A percentile compares a stretch with the other conserved stretches of the same genome.
Evolutionary conservation across 2,888 invertebrate genomes (phyloP).

Genomic region (Yponomeuta malinellus): DNA sequence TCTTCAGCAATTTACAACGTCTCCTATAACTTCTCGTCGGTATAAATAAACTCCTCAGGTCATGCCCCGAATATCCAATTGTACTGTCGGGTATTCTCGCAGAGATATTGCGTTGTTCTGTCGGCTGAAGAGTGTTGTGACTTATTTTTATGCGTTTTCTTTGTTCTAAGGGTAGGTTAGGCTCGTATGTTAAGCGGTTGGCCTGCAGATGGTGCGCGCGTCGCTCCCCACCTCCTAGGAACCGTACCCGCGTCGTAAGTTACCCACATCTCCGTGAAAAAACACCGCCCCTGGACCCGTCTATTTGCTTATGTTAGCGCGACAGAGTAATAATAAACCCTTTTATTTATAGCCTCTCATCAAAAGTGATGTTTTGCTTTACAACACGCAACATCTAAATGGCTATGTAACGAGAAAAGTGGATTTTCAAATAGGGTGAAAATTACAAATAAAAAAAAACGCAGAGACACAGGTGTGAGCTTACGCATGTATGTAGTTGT

Average conservation of each 20-base stretch:
- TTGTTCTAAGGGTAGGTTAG: conserved; percentile 8
- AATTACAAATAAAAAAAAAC: too few relatives aligned
- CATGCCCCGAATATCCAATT: neutral
- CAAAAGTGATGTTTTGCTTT: neutral
- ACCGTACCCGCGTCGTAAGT: conserved; percentile 36
- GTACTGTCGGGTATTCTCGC: neutral
- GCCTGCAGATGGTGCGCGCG: conserved; percentile 39
- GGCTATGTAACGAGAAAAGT: neutral
- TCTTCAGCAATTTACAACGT: conserved; percentile 6
- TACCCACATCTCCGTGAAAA: conserved; percentile 37
- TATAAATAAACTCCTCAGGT: neutral
- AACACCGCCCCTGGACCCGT: conserved; percentile 26
- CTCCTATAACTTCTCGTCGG: neutral
- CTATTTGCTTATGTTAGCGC: conserved; percentile 18
- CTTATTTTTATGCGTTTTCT: conserved; percentile 11
- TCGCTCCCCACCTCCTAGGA: conserved; percentile 32
- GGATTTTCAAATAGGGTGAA: too few relatives aligned
- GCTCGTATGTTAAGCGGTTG: conserved; percentile 3
- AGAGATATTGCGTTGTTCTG: neutral
- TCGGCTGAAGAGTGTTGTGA: neutral
- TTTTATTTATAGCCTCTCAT: neutral
- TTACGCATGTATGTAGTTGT: too few relatives aligned
- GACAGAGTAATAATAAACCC: conserved; percentile 1
- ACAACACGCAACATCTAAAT: neutral
- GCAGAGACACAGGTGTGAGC: too few relatives aligned